A percentile compares a stretch with the other conserved stretches of the same genome.
These are phyloP conservation scores for Lepidurus packardi DNA, from an alignment of 1,140 invertebrate species.

Conservation along the genomic window DNA sequence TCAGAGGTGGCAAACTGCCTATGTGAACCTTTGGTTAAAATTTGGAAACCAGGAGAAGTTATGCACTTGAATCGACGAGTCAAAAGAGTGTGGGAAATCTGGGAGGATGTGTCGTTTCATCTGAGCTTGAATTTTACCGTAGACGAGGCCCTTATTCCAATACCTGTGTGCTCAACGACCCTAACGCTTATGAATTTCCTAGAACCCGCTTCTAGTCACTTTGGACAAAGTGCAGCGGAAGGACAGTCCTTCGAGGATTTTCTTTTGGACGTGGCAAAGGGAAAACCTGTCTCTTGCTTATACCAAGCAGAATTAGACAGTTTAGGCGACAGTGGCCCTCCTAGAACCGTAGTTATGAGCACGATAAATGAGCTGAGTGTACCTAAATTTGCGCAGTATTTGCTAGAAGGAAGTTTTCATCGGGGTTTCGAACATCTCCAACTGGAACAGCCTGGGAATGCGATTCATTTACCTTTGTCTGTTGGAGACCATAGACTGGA, in stretches of 20 bases:
- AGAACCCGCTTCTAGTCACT: not conserved
- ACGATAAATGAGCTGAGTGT: not conserved
- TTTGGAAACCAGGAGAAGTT: not conserved
- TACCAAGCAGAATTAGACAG: not conserved
- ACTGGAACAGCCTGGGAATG: not conserved
- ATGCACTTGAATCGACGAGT: not conserved
- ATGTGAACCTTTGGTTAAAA: not conserved
- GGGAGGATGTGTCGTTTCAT: not conserved
- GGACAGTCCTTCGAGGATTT: not conserved
- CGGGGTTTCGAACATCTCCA: not conserved
- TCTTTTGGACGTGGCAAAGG: not conserved
- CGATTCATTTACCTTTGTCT: not conserved
- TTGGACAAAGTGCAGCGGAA: not conserved
- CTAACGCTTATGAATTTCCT: not conserved
- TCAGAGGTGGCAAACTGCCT: not conserved
- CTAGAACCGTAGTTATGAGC: not conserved
- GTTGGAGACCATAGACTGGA: not conserved
- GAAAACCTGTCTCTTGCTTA: not conserved
- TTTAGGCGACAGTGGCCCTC: not conserved
- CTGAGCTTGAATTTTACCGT: not conserved
- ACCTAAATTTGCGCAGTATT: not conserved
- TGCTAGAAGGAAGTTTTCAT: constrained; percentile 5
- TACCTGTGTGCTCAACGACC: not conserved
- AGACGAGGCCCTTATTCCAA: not conserved
- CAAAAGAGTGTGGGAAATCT: not conserved